phyloP scores from a whole-genome alignment of 2,888 invertebrate species.

The Trilocha varians region DNA sequence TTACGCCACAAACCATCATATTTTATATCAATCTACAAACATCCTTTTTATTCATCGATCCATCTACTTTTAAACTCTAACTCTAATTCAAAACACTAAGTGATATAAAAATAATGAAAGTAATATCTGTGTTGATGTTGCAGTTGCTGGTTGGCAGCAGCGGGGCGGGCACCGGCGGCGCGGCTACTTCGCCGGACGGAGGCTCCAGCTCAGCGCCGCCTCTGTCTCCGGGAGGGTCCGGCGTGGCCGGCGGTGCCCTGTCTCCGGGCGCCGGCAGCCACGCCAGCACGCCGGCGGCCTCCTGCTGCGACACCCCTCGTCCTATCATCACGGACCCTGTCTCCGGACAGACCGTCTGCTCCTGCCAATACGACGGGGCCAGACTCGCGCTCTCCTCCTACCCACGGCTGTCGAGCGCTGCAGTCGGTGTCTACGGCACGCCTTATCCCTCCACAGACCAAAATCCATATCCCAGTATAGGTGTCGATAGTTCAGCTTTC shows the following conservation, averaged over 20 bases:
- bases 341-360: conserved; percentile 93
- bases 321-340: conserved; percentile 95
- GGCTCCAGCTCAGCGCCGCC: conserved; percentile 83
- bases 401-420: conserved; percentile 84
- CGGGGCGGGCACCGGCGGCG: conserved; percentile 81
- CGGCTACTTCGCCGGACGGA: conserved; percentile 81
- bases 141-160: conserved; percentile 83
- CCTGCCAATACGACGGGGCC: conserved; percentile 94
- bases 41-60: no score
- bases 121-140: conserved; percentile 15
- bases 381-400: conserved; percentile 86
- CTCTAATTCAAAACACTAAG: background rate
- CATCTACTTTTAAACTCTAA: no score
- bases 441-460: conserved; percentile 93
- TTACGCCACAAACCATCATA: no score
- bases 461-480: conserved; percentile 93
- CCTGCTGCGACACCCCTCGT: conserved; percentile 92
- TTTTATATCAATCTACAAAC: no score
- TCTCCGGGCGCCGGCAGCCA: conserved; percentile 74
- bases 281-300: conserved; percentile 67
- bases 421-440: conserved; percentile 86
- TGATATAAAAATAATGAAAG: background rate
- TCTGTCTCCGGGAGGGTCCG: conserved; percentile 81
- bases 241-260: conserved; percentile 71
- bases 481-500: conserved; percentile 94